Base-by-base conservation (phyloP, 2,888 invertebrate species). In the Unio delphinus region DNA sequence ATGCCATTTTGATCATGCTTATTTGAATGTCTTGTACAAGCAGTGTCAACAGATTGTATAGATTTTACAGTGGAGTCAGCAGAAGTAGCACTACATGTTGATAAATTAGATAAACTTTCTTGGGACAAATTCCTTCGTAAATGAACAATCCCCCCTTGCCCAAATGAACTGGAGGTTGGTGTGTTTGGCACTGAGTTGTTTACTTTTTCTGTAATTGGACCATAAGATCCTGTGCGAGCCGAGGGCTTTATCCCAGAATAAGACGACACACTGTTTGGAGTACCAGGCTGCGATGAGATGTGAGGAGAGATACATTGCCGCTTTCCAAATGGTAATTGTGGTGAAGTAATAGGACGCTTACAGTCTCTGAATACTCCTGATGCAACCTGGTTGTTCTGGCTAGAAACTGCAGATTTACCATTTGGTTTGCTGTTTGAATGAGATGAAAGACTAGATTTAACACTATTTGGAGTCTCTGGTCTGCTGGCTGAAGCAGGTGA, bases 381-480 rank as follows among this genome's bases (percentile, higher is more conserved):
- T 45, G 45, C 3, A 15, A 45, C 45, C 45, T 45, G 45, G 45
- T 45, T 11, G 11, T 45, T 45, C 45, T 45, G 45, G 45, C 45
- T 45, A 15, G 45, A 45, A 45, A 45, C 15, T 45, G 45, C 45
- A 15, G 45, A 11, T 45, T 45, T 45, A 45, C 45, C 45, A 68
- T 58, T 70, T 64, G 70, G 75, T 72, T 76, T 73, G 67, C 73
- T 73, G 68, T 60, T 67, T 66, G 66, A 75, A 69, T 73, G 76
- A 72, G 69, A 69, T 74, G 79, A 76, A 77, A 80, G 82, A 82
- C 82, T 82, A 82, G 82, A 80, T 69, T 77, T 77, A 67, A 75
- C 79, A 80, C 71, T 73, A 61, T 70, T 76, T 67, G 76, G 78
- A 62, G 78, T 75, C 18, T 69, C 64, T 60, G 74, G 70, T 68